Conservation (phyloP, 2,113 vertebrate species). For the Arizona elegans region DNA sequence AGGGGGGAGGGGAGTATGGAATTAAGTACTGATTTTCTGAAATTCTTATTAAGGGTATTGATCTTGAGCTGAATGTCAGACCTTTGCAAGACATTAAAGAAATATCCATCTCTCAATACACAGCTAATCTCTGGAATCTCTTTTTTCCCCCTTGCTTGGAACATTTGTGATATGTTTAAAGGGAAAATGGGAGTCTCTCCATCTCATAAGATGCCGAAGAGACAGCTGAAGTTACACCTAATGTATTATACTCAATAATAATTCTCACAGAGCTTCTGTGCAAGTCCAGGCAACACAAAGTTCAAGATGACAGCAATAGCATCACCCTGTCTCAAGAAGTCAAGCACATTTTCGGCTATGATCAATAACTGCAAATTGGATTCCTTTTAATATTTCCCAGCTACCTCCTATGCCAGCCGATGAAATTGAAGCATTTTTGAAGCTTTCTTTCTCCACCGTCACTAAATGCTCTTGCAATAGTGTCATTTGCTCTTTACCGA, state of each 20-base stretch:
- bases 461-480: background rate
- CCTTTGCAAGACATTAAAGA: background rate
- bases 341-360: slow-evolving; percentile 14
- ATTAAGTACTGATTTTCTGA: background rate
- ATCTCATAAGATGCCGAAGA: background rate
- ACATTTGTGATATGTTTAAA: background rate
- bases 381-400: slow-evolving; percentile 23
- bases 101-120: background rate
- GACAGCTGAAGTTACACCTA: background rate
- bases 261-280: background rate
- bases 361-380: slow-evolving; percentile 33
- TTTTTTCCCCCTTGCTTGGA: background rate
- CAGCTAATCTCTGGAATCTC: background rate
- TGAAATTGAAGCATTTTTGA: slow-evolving; percentile 12
- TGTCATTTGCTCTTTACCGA: background rate
- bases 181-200: background rate
- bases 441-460: background rate
- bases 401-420: background rate
- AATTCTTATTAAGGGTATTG: background rate
- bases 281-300: slow-evolving; percentile 2
- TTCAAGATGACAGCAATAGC: slow-evolving; percentile 12
- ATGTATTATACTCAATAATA: background rate
- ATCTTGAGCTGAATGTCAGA: background rate
- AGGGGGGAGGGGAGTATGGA: background rate
- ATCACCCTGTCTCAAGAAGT: slow-evolving; percentile 15